Conservation (phyloP, 2,113 vertebrate species). For the Rhea americana region DNA sequence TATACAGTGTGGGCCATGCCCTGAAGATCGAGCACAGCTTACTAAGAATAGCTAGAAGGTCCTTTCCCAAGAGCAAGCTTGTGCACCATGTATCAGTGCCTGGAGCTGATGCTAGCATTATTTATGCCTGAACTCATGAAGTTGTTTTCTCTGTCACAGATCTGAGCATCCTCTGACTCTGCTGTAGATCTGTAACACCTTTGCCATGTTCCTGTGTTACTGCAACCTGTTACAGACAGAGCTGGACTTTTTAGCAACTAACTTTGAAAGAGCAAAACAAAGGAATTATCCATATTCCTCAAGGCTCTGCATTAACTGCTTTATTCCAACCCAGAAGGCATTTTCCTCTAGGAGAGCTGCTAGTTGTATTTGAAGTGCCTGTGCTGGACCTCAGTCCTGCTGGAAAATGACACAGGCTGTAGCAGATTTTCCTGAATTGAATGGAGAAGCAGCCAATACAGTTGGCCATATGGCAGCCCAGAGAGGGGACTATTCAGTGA, state of each 20-base stretch:
- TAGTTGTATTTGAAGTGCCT: background rate
- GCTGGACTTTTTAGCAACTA: background rate
- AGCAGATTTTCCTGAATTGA: background rate
- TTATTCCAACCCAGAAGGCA: background rate
- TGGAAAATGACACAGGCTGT: rapidly evolving
- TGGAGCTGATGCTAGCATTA: background rate
- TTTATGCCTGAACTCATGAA: background rate
- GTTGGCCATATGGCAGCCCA: background rate
- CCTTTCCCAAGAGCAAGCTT: background rate
- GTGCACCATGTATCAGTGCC: background rate
- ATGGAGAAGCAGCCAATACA: background rate
- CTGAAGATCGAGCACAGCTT: background rate
- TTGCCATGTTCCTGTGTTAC: background rate
- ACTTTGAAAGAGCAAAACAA: background rate
- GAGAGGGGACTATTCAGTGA: background rate
- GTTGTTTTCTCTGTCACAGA: background rate
- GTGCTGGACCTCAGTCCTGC: background rate
- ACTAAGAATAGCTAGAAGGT: background rate
- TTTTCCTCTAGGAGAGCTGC: background rate
- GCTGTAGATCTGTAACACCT: background rate
- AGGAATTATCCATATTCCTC: background rate
- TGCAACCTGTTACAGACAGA: too few species aligned
- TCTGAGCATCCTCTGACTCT: background rate
- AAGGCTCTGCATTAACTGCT: background rate
- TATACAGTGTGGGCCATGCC: background rate